A percentile compares a stretch with the other conserved stretches of the same genome.
Evolutionary conservation across 2,113 vertebrate species (phyloP).

Genomic region (Charadrius vociferus): DNA sequence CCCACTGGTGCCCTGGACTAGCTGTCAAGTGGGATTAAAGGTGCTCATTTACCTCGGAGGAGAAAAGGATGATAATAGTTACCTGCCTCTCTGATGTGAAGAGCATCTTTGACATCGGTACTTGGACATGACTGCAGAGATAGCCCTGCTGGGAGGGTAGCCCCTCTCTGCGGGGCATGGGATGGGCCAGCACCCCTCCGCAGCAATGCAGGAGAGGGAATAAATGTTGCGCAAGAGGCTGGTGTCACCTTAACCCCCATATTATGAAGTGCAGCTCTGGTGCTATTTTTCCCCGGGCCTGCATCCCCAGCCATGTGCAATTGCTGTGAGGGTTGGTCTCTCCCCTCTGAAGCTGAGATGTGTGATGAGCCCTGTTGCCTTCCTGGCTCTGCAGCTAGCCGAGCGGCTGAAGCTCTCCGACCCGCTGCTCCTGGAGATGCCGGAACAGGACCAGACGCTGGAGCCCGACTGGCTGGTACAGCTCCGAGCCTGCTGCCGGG

Average conservation of each 20-base stretch:
- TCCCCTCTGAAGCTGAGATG: fast-evolving
- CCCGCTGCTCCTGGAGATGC: constrained; percentile 76
- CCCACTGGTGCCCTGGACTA: background rate
- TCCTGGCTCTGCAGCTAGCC: constrained; percentile 74
- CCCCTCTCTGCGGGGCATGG: fast-evolving
- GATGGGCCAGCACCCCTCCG: background rate
- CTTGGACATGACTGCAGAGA: background rate
- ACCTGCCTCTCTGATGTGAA: background rate
- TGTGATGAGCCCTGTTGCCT: fast-evolving
- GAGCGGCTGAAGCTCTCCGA: constrained; percentile 85
- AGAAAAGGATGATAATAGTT: background rate
- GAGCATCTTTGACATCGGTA: background rate
- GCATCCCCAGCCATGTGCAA: fast-evolving
- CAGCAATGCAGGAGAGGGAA: background rate
- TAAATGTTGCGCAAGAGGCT: background rate
- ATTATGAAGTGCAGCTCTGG: background rate
- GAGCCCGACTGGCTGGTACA: constrained; percentile 84
- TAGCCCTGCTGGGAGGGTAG: background rate
- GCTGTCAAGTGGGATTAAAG: background rate
- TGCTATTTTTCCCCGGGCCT: background rate
- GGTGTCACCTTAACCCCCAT: background rate
- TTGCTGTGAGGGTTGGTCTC: fast-evolving
- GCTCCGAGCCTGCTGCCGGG: constrained; percentile 63
- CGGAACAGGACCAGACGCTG: background rate
- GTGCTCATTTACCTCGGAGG: fast-evolving